Base-by-base conservation (phyloP, 2,888 invertebrate genomes). In the Vandiemenella viatica region DNA sequence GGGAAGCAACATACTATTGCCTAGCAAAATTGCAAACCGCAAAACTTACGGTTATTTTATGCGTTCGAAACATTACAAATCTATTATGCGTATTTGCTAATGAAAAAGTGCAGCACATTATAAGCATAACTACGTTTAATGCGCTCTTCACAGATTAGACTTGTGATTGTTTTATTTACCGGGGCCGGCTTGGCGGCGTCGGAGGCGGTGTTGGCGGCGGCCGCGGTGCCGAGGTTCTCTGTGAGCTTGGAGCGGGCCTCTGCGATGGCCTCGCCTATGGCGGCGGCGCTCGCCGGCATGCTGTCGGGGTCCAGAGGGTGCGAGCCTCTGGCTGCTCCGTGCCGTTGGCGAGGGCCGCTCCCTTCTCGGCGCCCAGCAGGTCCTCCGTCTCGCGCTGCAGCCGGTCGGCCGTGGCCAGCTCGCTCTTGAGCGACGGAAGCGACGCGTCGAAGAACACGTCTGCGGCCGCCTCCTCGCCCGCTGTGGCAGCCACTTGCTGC, bases 181-280 rank as follows among this genome's bases (percentile, higher is more conserved):
- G n/a, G n/a, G n/a, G n/a, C n/a, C n/a, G n/a, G n/a, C n/a, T n/a
- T n/a, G n/a, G n/a, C n/a, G n/a, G n/a, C n/a, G n/a, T n/a, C n/a
- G n/a, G n/a, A n/a, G n/a, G n/a, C n/a, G n/a, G n/a, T n/a, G n/a
- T n/a, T n/a, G n/a, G 19, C 37, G 48, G 16, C 21, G 37, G 17
- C 40, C 22, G 23, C 19, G n/a, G 44, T 23, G 21, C 42, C 52
- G 22, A 47, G 37, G 45, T 47, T 49, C 44, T 49, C 50, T 15
- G 52, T 40, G 22, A 51, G 51, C 15, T 37, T 43, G 20, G 47
- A 23, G 45, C 54, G 37, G 52, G 50, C 53, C 18, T 60, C 60
- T 16, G 53, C 52, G 49, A 51, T 47, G 40, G 21, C 13, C 48
- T 49, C 26, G 44, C 44, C 38, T 13, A 37, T 40, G 17, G 45